Conservation (phyloP, 2,113 vertebrate genomes). For the Chascanopsetta lugubris region DNA sequence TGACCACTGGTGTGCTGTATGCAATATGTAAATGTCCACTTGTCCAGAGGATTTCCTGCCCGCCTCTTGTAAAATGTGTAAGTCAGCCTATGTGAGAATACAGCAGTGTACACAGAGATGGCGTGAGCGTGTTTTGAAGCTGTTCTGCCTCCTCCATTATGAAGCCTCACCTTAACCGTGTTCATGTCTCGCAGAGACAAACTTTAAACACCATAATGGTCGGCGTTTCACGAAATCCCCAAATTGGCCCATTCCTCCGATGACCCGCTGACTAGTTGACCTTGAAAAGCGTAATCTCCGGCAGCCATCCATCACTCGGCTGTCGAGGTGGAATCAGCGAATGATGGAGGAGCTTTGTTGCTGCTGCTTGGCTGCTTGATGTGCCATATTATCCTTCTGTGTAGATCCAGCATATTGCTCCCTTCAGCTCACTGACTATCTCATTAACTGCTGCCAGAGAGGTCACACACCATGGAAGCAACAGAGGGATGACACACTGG, state of each 20-base stretch:
- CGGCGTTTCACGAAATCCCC: neutral
- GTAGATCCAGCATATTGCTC: constrained; percentile 46
- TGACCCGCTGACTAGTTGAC: constrained; percentile 12
- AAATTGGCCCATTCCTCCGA: neutral
- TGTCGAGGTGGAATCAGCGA: constrained; percentile 14
- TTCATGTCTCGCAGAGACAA: no score
- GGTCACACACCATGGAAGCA: constrained; percentile 38
- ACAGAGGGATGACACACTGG: constrained; percentile 38
- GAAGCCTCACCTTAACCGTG: neutral
- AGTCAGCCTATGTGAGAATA: no score
- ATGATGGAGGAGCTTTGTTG: constrained; percentile 21
- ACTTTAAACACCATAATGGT: neutral
- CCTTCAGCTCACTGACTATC: constrained; percentile 48
- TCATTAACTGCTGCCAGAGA: constrained; percentile 58
- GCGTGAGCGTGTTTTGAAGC: no score
- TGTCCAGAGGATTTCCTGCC: no score
- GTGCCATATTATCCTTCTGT: constrained; percentile 48
- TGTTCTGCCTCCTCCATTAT: neutral
- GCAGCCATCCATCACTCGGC: constrained; percentile 28
- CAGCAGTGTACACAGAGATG: no score
- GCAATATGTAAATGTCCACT: no score
- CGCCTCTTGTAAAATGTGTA: no score
- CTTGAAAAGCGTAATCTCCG: neutral
- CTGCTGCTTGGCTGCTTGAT: constrained; percentile 54
- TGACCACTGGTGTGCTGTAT: no score